A percentile compares a stretch with the other conserved stretches of the same genome.
Evolutionary conservation across 2,888 invertebrate genomes (phyloP).

Genomic region (Endomychus coccineus): DNA sequence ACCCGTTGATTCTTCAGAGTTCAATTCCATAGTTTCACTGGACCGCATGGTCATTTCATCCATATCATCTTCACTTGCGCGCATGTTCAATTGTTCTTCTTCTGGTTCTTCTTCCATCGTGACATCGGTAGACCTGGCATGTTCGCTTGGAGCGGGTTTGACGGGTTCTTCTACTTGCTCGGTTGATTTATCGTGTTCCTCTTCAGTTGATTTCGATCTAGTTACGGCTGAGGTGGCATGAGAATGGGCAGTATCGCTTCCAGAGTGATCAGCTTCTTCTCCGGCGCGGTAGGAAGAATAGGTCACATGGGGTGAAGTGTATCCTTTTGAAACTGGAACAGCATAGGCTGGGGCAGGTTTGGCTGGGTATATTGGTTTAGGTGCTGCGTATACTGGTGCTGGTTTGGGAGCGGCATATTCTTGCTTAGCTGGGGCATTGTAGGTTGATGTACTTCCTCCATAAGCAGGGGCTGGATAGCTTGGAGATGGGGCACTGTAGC

Average conservation of each 20-base stretch:
- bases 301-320: constrained; percentile 10
- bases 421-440: constrained; percentile 3
- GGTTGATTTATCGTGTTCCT: background rate
- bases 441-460: constrained; percentile 5
- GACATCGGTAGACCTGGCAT: no score
- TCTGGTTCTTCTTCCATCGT: constrained; percentile 5
- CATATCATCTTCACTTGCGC: constrained; percentile 7
- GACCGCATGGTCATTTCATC: constrained; percentile 13
- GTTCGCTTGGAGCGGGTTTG: constrained; percentile 6
- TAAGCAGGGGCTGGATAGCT: constrained; percentile 18
- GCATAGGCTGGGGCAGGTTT: constrained; percentile 18
- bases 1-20: constrained; percentile 15
- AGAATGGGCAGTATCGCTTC: background rate
- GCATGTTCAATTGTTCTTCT: constrained; percentile 7
- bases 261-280: constrained; percentile 7
- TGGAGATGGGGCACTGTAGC: constrained; percentile 14
- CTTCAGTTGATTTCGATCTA: constrained; percentile 8
- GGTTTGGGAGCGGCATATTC: constrained; percentile 7
- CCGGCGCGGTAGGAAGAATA: constrained; percentile 16
- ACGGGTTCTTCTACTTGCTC: constrained; percentile 8
- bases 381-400: constrained; percentile 16
- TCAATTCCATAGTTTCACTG: constrained; percentile 21
- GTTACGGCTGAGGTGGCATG: background rate
- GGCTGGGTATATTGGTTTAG: constrained; percentile 21
- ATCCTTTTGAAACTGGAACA: constrained; percentile 15